Base-by-base conservation (phyloP, 92 coral and sea anemone species). In the Ricordea florida region DNA sequence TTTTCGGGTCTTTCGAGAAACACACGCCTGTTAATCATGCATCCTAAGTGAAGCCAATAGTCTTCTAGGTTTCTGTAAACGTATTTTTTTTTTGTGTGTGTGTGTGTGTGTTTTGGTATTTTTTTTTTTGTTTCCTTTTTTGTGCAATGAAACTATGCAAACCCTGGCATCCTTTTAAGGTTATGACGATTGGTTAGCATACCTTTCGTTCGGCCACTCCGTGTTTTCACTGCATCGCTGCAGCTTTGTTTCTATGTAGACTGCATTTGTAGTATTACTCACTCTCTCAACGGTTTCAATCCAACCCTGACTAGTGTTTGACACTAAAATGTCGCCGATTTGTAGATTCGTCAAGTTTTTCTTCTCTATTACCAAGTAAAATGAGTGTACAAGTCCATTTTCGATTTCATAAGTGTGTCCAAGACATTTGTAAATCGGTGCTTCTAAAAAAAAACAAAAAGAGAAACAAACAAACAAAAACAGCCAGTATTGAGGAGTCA, bases 381-480 rank as follows among this genome's bases (percentile, higher is more conserved):
- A 51, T 25, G 88, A 74, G 17, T 57, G 58, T 14, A 63, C 55
- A 6, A 38, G 7, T 15, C 20, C 14, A 8, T 55, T 31, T 10
- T 34, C 71, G 16, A 50, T 2, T 11, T 76, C 29, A 43, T 83
- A 83, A 10, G 46, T 76, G 46, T 83, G 84, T 0, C 88, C 88
- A 21, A 83, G 68, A 28, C 88, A 83, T 41, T 83, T 83, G 35
- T 65, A 76, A n/a, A n/a, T n/a, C n/a, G n/a, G n/a, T 20, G 34
- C 27, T 13, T 27, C 51, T 31, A 30, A 33, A 51, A 26, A 11
- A 15, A 27, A 10, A 25, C n/a, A 2, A 6, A 51, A 51, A n/a
- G n/a, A n/a, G n/a, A n/a, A n/a, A 25, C 11, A 51, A 51, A 51
- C 11, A 5, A 14, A 47, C 3, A 57, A 25, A 2, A 31, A 57